Conservation (phyloP, 2,113 vertebrate genomes). For the Emydura subglobosa region DNA sequence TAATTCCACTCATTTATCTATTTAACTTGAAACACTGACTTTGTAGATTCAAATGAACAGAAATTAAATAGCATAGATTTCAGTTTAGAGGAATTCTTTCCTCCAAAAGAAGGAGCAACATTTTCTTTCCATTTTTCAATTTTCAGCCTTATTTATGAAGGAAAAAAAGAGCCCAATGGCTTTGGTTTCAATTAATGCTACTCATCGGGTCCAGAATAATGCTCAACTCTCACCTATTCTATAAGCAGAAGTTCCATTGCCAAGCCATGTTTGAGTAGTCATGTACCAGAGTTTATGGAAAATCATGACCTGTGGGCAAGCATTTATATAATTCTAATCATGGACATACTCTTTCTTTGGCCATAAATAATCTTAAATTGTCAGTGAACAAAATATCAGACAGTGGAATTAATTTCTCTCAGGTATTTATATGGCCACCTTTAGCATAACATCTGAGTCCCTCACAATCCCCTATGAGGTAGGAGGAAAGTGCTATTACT, state of each 20-base stretch:
- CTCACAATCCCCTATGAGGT: neutral
- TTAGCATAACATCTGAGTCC: neutral
- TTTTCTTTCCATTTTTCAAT: neutral
- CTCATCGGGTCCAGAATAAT: neutral
- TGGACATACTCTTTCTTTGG: neutral
- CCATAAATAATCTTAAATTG: neutral
- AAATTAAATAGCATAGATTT: neutral
- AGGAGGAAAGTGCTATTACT: neutral
- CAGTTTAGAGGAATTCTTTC: neutral
- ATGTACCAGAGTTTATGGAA: neutral
- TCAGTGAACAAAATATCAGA: rapidly evolving
- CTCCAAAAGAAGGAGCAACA: neutral
- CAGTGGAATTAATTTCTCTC: neutral
- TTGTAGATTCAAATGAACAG: neutral
- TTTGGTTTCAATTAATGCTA: neutral
- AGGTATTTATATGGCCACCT: neutral
- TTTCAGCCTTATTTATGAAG: neutral
- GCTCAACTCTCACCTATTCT: neutral
- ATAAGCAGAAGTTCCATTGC: neutral
- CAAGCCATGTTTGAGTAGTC: neutral
- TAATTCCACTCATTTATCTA: neutral
- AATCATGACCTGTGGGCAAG: neutral
- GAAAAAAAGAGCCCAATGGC: neutral
- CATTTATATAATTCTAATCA: neutral
- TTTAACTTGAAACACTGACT: neutral